Evolutionary conservation across 2,113 vertebrate species (phyloP).

Genomic region (Pholis gunnellus): DNA sequence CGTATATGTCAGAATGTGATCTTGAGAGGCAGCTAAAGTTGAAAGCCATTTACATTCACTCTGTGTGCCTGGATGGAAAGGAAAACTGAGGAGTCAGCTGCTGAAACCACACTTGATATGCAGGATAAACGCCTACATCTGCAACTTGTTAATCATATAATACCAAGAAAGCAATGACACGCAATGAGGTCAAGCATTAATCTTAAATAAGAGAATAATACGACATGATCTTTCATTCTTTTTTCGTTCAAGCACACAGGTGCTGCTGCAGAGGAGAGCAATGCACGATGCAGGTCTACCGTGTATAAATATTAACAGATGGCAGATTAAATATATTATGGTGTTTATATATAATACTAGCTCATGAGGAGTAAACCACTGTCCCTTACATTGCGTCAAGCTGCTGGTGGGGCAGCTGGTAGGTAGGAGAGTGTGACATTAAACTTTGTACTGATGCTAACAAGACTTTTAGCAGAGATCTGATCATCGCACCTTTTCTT

Average conservation of each 20-base stretch:
- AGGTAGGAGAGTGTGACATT: constrained; percentile 63
- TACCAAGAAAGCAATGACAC: constrained; percentile 67
- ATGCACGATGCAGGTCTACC: constrained; percentile 25
- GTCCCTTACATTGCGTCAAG: constrained; percentile 19
- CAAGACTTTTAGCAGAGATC: constrained; percentile 52
- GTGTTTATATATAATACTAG: constrained; percentile 10
- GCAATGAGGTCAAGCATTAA: constrained; percentile 63
- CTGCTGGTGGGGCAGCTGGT: constrained; percentile 58
- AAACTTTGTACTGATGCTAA: constrained; percentile 63
- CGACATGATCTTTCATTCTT: constrained; percentile 55
- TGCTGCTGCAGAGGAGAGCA: constrained; percentile 25
- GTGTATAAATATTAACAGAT: constrained; percentile 42
- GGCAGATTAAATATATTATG: constrained; percentile 21
- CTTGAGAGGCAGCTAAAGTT: constrained; percentile 56
- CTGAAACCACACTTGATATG: constrained; percentile 65
- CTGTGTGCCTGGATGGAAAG: constrained; percentile 40
- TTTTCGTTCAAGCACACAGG: constrained; percentile 36
- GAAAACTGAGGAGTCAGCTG: constrained; percentile 77
- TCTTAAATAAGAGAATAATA: constrained; percentile 49
- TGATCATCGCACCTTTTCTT: constrained; percentile 32
- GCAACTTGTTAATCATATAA: constrained; percentile 76
- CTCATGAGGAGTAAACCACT: constrained; percentile 31
- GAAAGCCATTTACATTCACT: constrained; percentile 76
- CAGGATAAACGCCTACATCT: constrained; percentile 68
- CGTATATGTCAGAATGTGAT: constrained; percentile 49